phyloP scores from a whole-genome alignment of 2,113 vertebrate genomes.

The Eublepharis macularius region DNA sequence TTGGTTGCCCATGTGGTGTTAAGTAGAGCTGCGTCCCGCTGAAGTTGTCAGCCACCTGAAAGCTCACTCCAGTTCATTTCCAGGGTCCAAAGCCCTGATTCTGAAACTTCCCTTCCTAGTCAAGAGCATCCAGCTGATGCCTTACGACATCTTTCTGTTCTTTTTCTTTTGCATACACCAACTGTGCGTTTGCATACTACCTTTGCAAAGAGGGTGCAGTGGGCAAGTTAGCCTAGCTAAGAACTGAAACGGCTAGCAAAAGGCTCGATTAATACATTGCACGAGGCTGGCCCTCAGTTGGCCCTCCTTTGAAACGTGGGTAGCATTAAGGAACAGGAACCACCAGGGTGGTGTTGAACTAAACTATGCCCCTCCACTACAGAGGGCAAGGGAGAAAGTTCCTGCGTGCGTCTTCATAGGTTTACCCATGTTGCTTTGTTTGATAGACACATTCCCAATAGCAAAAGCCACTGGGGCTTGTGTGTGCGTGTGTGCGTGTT shows the following conservation, averaged over 20 bases:
- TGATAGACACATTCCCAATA: not conserved
- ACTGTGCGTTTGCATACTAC: constrained; percentile 1
- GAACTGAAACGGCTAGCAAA: not conserved
- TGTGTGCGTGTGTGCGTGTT: not conserved
- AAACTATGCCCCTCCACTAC: not conserved
- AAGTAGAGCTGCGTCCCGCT: not conserved
- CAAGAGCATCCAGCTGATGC: not conserved
- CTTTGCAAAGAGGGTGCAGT: not conserved
- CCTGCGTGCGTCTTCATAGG: not conserved
- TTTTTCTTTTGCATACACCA: not conserved
- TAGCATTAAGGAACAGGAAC: not conserved
- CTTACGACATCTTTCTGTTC: not conserved
- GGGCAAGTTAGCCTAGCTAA: constrained; percentile 1
- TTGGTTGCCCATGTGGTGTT: not conserved
- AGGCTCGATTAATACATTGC: not conserved
- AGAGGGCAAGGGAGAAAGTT: not conserved
- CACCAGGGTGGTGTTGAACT: not conserved
- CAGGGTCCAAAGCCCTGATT: too few relatives aligned
- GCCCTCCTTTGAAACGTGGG: not conserved
- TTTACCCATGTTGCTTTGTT: not conserved
- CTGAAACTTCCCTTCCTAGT: not conserved
- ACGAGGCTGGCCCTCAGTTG: not conserved
- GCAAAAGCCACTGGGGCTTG: not conserved
- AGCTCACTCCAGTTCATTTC: not conserved
- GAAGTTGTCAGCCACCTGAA: not conserved